Evolutionary conservation across 1,140 invertebrate species (phyloP).

Genomic region (Drosophila mayri): DNA sequence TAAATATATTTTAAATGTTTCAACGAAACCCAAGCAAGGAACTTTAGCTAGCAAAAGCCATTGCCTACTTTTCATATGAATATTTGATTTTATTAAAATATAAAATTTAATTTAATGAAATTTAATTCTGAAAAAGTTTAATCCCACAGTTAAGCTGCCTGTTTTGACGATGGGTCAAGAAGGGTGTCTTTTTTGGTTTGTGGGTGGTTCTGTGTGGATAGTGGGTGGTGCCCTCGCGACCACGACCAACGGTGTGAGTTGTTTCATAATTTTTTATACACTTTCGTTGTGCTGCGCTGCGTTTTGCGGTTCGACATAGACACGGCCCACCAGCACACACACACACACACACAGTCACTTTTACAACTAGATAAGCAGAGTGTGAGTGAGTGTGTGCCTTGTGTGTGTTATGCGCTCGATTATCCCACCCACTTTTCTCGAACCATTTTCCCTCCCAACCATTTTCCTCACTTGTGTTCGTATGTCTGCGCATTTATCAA

Average conservation of each 20-base stretch:
- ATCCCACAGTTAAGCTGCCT: constrained; percentile 19
- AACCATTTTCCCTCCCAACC: not conserved
- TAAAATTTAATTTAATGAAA: no score
- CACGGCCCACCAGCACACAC: constrained; percentile 52
- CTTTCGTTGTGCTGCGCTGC: constrained; percentile 70
- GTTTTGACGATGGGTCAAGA: constrained; percentile 39
- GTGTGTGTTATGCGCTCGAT: constrained; percentile 17
- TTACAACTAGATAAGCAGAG: constrained; percentile 17
- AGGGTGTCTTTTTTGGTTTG: constrained; percentile 21
- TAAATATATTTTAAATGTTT: not conserved
- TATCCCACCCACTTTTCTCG: constrained; percentile 17
- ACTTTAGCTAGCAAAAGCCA: not conserved
- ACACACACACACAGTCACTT: constrained; percentile 14
- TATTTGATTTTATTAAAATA: no score
- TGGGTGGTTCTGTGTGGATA: not conserved
- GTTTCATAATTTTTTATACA: constrained; percentile 83
- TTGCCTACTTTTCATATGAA: not conserved
- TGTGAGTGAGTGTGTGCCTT: constrained; percentile 4
- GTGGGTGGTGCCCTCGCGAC: constrained; percentile 39
- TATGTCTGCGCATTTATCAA: constrained; percentile 77
- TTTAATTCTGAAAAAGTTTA: not conserved
- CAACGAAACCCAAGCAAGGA: not conserved
- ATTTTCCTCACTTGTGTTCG: constrained; percentile 23
- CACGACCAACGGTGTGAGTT: constrained; percentile 63
- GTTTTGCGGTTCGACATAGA: constrained; percentile 72